Percentiles rank a stretch among this genome's conserved stretches.
Conservation (phyloP, 2,797 vertebrate genomes). For the Lacerta viridis region DNA sequence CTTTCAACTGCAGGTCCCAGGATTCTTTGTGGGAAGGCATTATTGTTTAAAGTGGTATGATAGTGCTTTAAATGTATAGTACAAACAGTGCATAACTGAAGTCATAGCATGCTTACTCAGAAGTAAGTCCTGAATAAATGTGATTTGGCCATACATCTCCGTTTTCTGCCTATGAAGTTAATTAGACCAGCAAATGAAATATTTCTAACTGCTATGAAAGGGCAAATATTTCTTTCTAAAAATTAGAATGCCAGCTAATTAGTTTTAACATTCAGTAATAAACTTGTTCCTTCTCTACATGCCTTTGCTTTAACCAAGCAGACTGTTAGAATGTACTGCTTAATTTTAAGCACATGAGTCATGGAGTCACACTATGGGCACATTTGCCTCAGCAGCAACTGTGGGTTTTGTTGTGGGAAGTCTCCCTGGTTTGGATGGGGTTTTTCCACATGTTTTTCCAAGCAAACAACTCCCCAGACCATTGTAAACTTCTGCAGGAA, state of each 20-base stretch:
- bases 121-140: neutral
- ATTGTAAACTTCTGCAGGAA: neutral
- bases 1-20: no score
- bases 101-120: no score
- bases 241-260: constrained; percentile 36
- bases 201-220: constrained; percentile 69
- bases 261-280: constrained; percentile 5
- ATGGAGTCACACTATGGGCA: neutral
- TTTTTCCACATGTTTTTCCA: neutral
- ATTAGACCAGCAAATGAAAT: constrained; percentile 75
- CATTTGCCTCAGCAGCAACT: neutral
- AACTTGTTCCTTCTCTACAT: constrained; percentile 7
- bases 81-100: no score
- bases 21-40: no score
- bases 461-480: neutral
- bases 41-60: no score
- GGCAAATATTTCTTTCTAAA: constrained; percentile 51
- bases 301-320: constrained; percentile 7
- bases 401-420: constrained; percentile 1
- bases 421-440: neutral
- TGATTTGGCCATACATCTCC: neutral
- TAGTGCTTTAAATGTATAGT: no score
- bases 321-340: constrained; percentile 2
- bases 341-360: constrained; percentile 15
- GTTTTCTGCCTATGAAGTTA: constrained; percentile 65